These are phyloP conservation scores for Oscheius sp. DNA, from an alignment of 1,140 invertebrate species.

Conservation along the genomic window DNA sequence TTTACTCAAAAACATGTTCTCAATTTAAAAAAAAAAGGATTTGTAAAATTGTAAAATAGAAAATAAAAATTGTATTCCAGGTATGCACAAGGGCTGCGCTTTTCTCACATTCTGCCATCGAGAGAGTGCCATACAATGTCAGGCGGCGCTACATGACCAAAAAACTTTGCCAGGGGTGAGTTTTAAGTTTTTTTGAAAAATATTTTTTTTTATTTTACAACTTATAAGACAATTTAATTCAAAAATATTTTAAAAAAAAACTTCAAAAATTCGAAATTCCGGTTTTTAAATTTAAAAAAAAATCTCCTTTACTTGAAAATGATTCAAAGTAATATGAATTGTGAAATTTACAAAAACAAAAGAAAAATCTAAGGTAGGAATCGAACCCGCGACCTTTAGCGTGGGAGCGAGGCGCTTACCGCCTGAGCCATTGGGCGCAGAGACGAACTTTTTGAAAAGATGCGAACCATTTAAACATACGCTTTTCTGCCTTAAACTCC, in stretches of 20 bases:
- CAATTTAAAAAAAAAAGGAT: not conserved
- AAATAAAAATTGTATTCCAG: conserved; percentile 12
- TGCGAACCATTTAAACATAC: too few relatives aligned
- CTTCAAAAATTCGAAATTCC: too few relatives aligned
- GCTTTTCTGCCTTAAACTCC: too few relatives aligned
- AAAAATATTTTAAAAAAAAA: too few relatives aligned
- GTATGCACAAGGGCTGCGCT: conserved; percentile 75
- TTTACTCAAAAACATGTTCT: conserved; percentile 76
- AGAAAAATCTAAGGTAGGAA: too few relatives aligned
- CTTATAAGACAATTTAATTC: too few relatives aligned
- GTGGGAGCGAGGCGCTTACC: too few relatives aligned
- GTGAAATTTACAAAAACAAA: too few relatives aligned
- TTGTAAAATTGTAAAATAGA: not conserved
- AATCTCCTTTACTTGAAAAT: not conserved
- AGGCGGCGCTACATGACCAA: conserved; percentile 90
- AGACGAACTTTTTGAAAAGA: too few relatives aligned
- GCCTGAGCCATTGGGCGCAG: too few relatives aligned
- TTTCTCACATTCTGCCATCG: conserved; percentile 93
- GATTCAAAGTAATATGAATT: not conserved
- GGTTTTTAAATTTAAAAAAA: not conserved
- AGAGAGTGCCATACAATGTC: conserved; percentile 85
- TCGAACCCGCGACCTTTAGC: too few relatives aligned
- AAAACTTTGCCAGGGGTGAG: conserved; percentile 94
- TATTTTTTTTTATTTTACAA: not conserved
- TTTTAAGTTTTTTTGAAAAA: too few relatives aligned